Conservation (phyloP, 2,888 invertebrate genomes). For the Acronicta psi region DNA sequence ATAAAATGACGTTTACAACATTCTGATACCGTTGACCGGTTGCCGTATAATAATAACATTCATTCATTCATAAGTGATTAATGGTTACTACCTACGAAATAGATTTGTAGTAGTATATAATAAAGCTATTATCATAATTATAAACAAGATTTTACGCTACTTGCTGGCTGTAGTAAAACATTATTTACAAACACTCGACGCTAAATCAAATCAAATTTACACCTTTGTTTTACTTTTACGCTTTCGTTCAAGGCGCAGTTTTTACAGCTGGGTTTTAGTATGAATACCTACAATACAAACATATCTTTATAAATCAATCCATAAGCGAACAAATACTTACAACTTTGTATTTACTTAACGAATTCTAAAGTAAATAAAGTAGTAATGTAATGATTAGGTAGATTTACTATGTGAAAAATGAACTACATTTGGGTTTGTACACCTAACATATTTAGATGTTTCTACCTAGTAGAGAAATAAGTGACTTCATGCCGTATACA, state of each 20-base stretch:
- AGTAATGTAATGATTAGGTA: constrained; percentile 2
- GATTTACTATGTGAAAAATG: neutral
- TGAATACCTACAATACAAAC: no score
- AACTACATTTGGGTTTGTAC: no score
- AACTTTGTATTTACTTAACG: constrained; percentile 13
- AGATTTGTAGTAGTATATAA: constrained; percentile 84
- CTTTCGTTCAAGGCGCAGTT: constrained; percentile 32
- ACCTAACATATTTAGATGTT: no score
- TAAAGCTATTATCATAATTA: constrained; percentile 86
- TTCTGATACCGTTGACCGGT: constrained; percentile 86
- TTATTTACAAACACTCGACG: constrained; percentile 75
- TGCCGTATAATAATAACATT: constrained; percentile 83
- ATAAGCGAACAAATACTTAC: constrained; percentile 9
- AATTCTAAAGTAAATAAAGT: neutral
- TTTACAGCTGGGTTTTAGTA: constrained; percentile 28
- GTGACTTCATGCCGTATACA: no score
- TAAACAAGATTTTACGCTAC: constrained; percentile 86
- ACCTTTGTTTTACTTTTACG: constrained; percentile 48
- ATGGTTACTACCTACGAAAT: constrained; percentile 85
- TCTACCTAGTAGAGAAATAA: no score
- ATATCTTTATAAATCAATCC: constrained; percentile 4
- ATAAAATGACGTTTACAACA: constrained; percentile 87
- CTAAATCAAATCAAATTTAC: constrained; percentile 58
- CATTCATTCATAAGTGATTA: constrained; percentile 86
- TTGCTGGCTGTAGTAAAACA: constrained; percentile 80